Evolutionary conservation across 2,888 invertebrate species (phyloP).

Genomic region (Pandemis cinnamomeana): DNA sequence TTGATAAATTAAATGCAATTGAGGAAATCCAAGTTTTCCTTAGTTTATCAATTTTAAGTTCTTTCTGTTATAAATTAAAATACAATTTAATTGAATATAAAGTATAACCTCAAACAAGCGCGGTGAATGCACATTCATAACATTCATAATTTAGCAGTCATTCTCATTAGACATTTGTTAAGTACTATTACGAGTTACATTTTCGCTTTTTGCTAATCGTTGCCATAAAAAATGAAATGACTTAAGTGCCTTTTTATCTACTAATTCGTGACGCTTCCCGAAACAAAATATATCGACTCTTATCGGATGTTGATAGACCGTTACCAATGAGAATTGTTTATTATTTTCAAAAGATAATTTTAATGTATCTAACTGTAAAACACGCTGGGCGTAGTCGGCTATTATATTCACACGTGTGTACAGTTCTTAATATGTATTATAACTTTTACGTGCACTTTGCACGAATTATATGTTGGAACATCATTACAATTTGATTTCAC

Average conservation of each 20-base stretch:
- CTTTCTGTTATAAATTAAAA: not conserved
- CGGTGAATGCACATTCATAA: too few species aligned
- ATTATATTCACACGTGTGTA: not conserved
- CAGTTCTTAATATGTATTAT: not conserved
- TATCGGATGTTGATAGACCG: conserved; percentile 31
- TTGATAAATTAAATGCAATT: not conserved
- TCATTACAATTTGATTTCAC: not conserved
- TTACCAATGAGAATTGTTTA: conserved; percentile 5
- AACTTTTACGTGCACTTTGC: not conserved
- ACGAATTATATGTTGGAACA: not conserved
- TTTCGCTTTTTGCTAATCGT: conserved; percentile 1
- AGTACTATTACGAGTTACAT: conserved; percentile 33
- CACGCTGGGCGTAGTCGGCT: not conserved
- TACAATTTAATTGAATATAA: too few species aligned
- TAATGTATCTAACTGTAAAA: not conserved
- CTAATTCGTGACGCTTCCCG: conserved; percentile 28
- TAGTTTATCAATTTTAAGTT: not conserved
- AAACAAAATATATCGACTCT: conserved; percentile 30
- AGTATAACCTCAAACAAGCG: too few species aligned
- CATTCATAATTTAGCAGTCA: too few species aligned
- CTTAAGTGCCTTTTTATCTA: conserved; percentile 43
- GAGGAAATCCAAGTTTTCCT: not conserved
- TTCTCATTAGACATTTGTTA: conserved; percentile 16
- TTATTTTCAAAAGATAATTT: conserved; percentile 5
- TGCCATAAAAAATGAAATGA: conserved; percentile 32